Evolutionary conservation across 2,113 vertebrate genomes (phyloP).

Genomic region (Canis aureus): DNA sequence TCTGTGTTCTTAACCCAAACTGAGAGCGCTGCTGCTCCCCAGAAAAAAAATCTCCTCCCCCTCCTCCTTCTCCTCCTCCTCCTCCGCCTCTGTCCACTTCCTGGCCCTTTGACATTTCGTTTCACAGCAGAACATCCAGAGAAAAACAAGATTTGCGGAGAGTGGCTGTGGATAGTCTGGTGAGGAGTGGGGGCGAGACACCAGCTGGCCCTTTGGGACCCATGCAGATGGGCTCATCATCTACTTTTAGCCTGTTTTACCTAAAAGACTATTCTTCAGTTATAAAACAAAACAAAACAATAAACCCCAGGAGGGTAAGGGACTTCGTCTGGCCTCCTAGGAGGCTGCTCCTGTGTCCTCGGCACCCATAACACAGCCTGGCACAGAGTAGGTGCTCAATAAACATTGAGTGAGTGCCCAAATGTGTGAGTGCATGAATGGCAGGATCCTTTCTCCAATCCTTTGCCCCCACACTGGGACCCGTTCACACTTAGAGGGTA

Average conservation of each 20-base stretch:
- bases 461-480: not conserved
- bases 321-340: not conserved
- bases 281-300: not conserved
- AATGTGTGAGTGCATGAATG: rapidly evolving
- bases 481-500: not conserved
- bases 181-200: not conserved
- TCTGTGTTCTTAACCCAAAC: rapidly evolving
- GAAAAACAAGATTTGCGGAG: not conserved
- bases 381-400: not conserved
- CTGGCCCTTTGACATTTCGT: not conserved
- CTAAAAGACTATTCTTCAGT: not conserved
- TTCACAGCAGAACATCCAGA: not conserved
- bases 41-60: rapidly evolving
- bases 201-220: not conserved
- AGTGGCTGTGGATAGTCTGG: rapidly evolving
- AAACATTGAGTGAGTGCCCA: not conserved
- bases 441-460: too few relatives aligned
- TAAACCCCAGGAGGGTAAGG: not conserved
- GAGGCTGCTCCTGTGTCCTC: rapidly evolving
- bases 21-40: not conserved
- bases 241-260: not conserved
- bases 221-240: rapidly evolving
- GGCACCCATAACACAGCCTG: not conserved
- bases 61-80: not conserved
- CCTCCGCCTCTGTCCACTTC: not conserved